Conservation (phyloP, 2,113 vertebrate genomes). For the Platichthys stellatus region DNA sequence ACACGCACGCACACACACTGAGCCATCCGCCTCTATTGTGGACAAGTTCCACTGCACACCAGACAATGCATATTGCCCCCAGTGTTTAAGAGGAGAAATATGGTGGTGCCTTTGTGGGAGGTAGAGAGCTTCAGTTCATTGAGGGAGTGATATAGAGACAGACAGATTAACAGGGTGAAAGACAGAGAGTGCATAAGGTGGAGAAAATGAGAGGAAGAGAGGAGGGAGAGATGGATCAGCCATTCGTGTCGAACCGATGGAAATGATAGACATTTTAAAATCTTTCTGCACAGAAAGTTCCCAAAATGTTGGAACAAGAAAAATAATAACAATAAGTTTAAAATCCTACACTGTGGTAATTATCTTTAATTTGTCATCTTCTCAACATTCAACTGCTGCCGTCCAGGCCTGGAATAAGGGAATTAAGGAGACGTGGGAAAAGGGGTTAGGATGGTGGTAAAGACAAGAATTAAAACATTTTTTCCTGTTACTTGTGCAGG, state of each 20-base stretch:
- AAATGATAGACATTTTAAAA: constrained; percentile 3
- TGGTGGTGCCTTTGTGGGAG: constrained; percentile 79
- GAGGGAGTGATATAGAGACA: constrained; percentile 75
- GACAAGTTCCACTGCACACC: constrained; percentile 61
- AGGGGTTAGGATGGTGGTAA: constrained; percentile 31
- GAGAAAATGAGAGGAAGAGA: constrained; percentile 41
- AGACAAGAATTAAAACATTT: constrained; percentile 51
- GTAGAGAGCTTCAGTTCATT: constrained; percentile 79
- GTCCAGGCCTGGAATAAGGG: constrained; percentile 19
- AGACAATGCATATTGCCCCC: constrained; percentile 70
- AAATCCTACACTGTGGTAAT: constrained; percentile 32
- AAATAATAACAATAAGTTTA: not conserved
- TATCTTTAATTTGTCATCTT: constrained; percentile 33
- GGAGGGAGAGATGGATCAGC: constrained; percentile 35
- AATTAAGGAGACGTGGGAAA: constrained; percentile 40
- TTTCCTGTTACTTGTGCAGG: constrained; percentile 47
- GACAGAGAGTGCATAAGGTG: constrained; percentile 67
- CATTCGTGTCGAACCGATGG: constrained; percentile 22
- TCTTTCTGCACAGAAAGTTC: not conserved
- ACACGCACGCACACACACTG: constrained; percentile 65
- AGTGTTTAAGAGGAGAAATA: constrained; percentile 80
- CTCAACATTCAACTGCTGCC: constrained; percentile 36
- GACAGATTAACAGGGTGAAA: constrained; percentile 72
- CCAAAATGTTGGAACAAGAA: not conserved
- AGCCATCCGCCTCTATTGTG: constrained; percentile 69